Evolutionary conservation across 2,113 vertebrate genomes (phyloP).

Genomic region (Rhynchomys soricoides): DNA sequence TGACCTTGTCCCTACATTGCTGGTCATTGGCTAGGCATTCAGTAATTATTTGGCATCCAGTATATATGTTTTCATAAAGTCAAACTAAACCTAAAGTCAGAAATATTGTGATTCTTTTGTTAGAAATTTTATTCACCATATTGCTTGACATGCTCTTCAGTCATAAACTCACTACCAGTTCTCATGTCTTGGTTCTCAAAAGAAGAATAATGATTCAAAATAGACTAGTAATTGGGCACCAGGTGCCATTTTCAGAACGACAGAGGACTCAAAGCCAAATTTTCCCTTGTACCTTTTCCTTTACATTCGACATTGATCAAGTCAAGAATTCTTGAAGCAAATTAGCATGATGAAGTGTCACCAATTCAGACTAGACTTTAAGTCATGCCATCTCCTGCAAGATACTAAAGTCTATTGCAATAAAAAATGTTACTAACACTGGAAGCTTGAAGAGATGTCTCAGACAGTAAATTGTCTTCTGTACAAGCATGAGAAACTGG

Average conservation of each 20-base stretch:
- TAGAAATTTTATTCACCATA: conserved; percentile 53
- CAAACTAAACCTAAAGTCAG: conserved; percentile 23
- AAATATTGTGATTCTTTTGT: conserved; percentile 23
- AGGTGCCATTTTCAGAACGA: conserved; percentile 33
- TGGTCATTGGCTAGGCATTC: not conserved
- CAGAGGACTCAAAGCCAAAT: not conserved
- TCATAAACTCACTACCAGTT: conserved; percentile 34
- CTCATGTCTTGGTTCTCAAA: conserved; percentile 47
- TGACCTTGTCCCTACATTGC: not conserved
- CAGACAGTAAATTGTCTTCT: not conserved
- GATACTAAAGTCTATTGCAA: conserved; percentile 56
- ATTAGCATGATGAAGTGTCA: conserved; percentile 27
- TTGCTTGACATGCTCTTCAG: conserved; percentile 19
- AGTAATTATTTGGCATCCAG: not conserved
- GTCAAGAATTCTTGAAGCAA: conserved; percentile 38
- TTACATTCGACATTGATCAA: conserved; percentile 9
- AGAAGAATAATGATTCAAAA: conserved; percentile 17
- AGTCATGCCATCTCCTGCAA: conserved; percentile 60
- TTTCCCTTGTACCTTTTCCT: conserved; percentile 27
- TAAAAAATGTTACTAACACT: not conserved
- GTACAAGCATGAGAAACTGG: not conserved
- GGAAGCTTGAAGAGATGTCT: not conserved
- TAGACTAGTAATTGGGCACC: conserved; percentile 5
- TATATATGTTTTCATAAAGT: not conserved
- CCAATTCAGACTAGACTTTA: conserved; percentile 24